Conservation (phyloP, 35 echinoderm and acorn worm genomes). For the Heliocidaris erythrogramma region DNA sequence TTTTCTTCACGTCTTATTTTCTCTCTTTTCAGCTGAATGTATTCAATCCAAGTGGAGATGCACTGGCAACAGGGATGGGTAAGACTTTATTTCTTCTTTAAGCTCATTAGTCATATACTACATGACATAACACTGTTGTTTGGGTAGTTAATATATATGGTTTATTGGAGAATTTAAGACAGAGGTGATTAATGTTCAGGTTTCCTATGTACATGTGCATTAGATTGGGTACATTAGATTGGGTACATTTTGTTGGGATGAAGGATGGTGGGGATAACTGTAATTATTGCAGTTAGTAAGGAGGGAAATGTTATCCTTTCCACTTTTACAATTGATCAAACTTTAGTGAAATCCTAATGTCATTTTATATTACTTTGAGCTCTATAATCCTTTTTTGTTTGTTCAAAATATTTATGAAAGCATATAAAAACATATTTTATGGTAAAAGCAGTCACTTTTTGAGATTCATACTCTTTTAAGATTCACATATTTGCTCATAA, state of each 20-base stretch:
- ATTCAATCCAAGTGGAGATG: constrained; percentile 57
- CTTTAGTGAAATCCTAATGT: too few species aligned
- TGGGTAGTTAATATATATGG: background rate
- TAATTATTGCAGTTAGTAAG: too few species aligned
- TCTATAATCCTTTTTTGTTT: too few species aligned
- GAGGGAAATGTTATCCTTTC: too few species aligned
- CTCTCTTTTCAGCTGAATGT: constrained; percentile 62
- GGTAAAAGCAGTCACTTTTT: too few species aligned
- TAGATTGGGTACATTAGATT: background rate
- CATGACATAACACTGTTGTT: background rate
- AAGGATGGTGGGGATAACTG: too few species aligned
- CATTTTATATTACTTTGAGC: too few species aligned
- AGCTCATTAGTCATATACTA: background rate
- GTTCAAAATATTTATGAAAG: too few species aligned
- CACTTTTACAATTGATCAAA: too few species aligned
- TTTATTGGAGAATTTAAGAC: background rate
- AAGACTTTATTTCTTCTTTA: constrained; percentile 15
- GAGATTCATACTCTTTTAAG: too few species aligned
- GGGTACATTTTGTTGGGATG: background rate
- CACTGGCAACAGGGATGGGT: constrained; percentile 79
- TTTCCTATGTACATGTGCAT: background rate
- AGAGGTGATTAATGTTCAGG: background rate
- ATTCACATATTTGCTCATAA: too few species aligned
- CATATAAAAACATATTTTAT: too few species aligned
- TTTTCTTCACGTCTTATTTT: background rate